A percentile compares a stretch with the other conserved stretches of the same genome.
Evolutionary conservation across 2,888 invertebrate species (phyloP).

Genomic region (Ceriagrion tenellum): DNA sequence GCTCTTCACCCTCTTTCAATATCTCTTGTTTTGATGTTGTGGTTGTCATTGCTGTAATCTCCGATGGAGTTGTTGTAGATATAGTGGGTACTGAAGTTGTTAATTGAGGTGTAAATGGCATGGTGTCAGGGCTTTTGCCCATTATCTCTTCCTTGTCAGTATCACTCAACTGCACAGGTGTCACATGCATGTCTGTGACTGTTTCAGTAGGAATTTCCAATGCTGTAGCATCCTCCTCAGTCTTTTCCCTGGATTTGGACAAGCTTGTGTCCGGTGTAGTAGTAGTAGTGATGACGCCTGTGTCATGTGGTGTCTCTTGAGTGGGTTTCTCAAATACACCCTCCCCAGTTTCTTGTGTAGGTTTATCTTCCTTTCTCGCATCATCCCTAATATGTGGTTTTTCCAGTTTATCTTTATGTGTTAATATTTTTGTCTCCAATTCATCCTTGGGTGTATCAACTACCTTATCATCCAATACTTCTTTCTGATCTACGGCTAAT

Average conservation of each 20-base stretch:
- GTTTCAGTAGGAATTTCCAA: constrained; percentile 35
- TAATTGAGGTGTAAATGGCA: constrained; percentile 69
- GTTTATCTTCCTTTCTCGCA: constrained; percentile 71
- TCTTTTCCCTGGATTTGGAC: constrained; percentile 51
- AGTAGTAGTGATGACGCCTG: constrained; percentile 16
- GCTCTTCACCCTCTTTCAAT: constrained; percentile 57
- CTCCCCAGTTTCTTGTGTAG: constrained; percentile 70
- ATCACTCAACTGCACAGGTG: constrained; percentile 28
- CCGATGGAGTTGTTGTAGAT: constrained; percentile 57
- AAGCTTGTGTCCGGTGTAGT: constrained; percentile 60
- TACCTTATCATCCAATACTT: not conserved
- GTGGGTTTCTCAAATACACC: constrained; percentile 68
- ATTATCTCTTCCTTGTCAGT: constrained; percentile 34
- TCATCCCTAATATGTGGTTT: constrained; percentile 69
- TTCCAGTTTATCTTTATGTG: constrained; percentile 70
- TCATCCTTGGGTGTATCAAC: not conserved
- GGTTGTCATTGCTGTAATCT: constrained; percentile 49
- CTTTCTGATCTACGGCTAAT: not conserved
- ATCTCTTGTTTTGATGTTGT: constrained; percentile 47
- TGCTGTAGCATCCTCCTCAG: not conserved
- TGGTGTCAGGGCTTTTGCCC: constrained; percentile 60
- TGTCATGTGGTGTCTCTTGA: constrained; percentile 55
- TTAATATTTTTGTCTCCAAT: not conserved
- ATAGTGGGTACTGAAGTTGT: constrained; percentile 53
- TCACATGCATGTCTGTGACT: constrained; percentile 54